A percentile compares a stretch with the other conserved stretches of the same genome.
Conservation (phyloP, 2,113 vertebrate species). For the Corythaixoides concolor region DNA sequence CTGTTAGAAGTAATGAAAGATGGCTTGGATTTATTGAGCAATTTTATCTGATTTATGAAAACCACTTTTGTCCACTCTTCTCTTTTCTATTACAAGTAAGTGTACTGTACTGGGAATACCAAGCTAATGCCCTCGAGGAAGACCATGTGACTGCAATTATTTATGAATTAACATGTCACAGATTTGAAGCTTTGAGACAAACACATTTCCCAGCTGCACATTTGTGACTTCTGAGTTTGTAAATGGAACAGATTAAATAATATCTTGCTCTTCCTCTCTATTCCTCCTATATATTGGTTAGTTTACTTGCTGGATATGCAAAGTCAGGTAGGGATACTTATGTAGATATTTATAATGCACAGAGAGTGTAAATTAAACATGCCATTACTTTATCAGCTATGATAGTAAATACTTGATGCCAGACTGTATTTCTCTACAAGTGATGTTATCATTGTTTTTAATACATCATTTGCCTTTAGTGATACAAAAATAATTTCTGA, state of each 20-base stretch:
- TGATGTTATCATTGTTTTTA: slow-evolving; percentile 4
- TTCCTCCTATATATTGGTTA: background rate
- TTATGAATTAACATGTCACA: slow-evolving; percentile 54
- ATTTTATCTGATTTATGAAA: slow-evolving; percentile 31
- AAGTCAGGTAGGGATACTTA: slow-evolving; percentile 37
- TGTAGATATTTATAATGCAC: background rate
- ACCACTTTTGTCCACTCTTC: slow-evolving; percentile 6
- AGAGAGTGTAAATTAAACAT: slow-evolving; percentile 52
- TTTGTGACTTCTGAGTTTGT: slow-evolving; percentile 60
- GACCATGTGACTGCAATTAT: slow-evolving; percentile 15
- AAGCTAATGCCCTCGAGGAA: slow-evolving; percentile 11
- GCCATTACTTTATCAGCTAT: slow-evolving; percentile 35
- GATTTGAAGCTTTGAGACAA: slow-evolving; percentile 47
- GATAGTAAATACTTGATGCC: slow-evolving; percentile 39
- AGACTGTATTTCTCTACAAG: slow-evolving; percentile 33
- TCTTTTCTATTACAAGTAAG: background rate
- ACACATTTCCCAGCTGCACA: slow-evolving; percentile 47
- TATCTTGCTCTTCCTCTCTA: background rate
- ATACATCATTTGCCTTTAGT: background rate
- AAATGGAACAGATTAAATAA: slow-evolving; percentile 55
- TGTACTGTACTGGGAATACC: background rate
- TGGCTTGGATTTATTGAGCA: slow-evolving; percentile 21
- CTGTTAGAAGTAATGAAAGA: background rate
- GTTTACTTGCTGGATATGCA: slow-evolving; percentile 9
- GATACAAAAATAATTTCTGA: background rate